Percentiles rank a stretch among this genome's conserved stretches.
phyloP scores from a whole-genome alignment of 2,113 vertebrate species.

The Esox niger region DNA sequence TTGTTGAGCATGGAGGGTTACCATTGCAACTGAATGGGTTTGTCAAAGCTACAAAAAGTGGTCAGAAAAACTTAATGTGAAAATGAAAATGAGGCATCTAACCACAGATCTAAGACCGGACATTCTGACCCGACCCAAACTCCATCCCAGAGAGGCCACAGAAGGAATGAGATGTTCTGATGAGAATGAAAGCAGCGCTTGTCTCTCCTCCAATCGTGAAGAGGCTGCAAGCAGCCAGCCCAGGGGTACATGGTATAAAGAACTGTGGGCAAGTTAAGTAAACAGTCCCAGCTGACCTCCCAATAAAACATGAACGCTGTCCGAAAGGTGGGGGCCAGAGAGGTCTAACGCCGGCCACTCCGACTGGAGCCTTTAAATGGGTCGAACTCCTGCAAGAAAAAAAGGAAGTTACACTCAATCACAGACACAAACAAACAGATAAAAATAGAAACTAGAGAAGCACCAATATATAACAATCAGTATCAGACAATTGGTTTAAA shows the following conservation, averaged over 20 bases:
- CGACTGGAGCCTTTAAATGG: slow-evolving; percentile 75
- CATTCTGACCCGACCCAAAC: too few species aligned
- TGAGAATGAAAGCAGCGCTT: too few species aligned
- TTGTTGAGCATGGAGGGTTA: slow-evolving; percentile 15
- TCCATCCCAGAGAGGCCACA: too few species aligned
- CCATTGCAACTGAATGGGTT: background rate
- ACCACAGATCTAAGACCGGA: too few species aligned
- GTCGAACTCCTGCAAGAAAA: slow-evolving; percentile 74
- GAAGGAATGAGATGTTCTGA: too few species aligned
- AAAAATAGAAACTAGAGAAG: too few species aligned
- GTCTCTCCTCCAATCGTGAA: background rate
- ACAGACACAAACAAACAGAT: background rate
- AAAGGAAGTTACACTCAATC: background rate
- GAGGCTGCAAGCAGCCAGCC: background rate
- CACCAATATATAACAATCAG: too few species aligned
- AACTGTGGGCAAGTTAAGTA: background rate
- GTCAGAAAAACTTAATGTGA: background rate
- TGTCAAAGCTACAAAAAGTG: background rate
- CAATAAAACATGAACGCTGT: slow-evolving; percentile 17
- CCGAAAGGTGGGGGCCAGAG: background rate
- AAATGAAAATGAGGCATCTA: too few species aligned
- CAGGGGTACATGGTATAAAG: background rate
- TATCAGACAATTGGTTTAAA: background rate
- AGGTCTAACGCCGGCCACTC: slow-evolving; percentile 36
- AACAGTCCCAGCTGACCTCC: background rate